Evolutionary conservation across 2,113 vertebrate genomes (phyloP), one percentile per base, ranked within the genome.

Genomic region (Paralichthys olivaceus): DNA sequence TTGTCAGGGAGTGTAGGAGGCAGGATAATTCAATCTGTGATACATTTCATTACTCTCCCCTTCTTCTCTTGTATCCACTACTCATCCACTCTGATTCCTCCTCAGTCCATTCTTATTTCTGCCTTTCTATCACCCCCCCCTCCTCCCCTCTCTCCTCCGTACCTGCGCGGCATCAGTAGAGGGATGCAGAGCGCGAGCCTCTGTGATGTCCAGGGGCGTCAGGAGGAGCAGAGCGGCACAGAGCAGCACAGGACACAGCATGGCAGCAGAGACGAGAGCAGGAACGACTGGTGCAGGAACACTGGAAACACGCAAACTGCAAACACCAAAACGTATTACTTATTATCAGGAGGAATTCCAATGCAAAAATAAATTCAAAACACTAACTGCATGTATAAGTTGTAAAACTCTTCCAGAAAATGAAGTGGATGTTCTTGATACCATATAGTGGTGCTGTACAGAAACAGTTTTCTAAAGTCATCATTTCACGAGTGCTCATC

Each of bases 121-220:
- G 3, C 22, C 20, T 63, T 60, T 32, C 26, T 15, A 62, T 47
- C 7, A n/a, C 19, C 22, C 17, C 45, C 17, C 0, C 45, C 45
- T 5, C 8, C 7, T 19, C 28, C n/a, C 19, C 60, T 7, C 11
- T n/a, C 5, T 15, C 23, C 20, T 26, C 0, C 1, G 2, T 92
- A 95, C 94, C 94, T 95, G 93, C 78, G 82, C 85, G 63, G 92
- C 91, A 58, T 93, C 89, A 59, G 93, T 75, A 34, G 93, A 84
- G 26, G 90, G 85, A 81, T 91, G 93, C 43, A 95, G 91, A 29
- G 93, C 81, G 5, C 94, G 93, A 79, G 91, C 89, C 79, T 93
- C 91, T 1, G 90, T 62, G 64, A 84, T 85, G 69, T 89, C 88
- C 83, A 92, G 81, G 23, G 92, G 93, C n/a, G 88, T 77, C 75